Evolutionary conservation across 1,140 invertebrate species (phyloP).

Genomic region (Gerris buenoi): DNA sequence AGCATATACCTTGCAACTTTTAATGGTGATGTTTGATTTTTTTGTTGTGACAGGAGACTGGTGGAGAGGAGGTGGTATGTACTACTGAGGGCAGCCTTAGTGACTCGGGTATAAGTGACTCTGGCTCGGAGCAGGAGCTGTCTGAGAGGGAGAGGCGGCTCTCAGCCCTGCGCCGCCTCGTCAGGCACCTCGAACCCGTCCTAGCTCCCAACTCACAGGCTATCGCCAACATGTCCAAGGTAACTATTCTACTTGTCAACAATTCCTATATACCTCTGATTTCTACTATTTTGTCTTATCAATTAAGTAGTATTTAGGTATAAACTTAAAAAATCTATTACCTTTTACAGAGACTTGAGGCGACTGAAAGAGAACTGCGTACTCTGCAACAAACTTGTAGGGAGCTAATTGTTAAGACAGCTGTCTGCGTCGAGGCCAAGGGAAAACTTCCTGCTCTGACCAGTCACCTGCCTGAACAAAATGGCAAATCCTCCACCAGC

Average conservation of each 20-base stretch:
- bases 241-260: no score
- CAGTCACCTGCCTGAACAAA: no score
- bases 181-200: conserved; percentile 46
- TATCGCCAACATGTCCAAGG: conserved; percentile 38
- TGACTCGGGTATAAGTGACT: conserved; percentile 60
- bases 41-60: conserved; percentile 6
- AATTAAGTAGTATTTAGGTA: no score
- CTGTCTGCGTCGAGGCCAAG: conserved; percentile 34
- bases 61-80: not conserved
- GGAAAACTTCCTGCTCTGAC: conserved; percentile 19
- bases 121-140: conserved; percentile 55
- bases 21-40: no score
- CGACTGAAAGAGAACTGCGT: conserved; percentile 62
- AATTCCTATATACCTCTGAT: no score
- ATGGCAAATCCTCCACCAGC: no score
- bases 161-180: conserved; percentile 44
- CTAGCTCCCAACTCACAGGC: conserved; percentile 47
- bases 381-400: conserved; percentile 61
- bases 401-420: conserved; percentile 50
- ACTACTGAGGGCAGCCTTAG: conserved; percentile 43
- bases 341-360: conserved; percentile 46
- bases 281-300: no score
- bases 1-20: no score
- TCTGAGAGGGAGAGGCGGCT: conserved; percentile 54
- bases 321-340: not conserved